These are phyloP conservation scores for Puntigrus tetrazona DNA, from an alignment of 2,113 vertebrate genomes.

Conservation along the genomic window DNA sequence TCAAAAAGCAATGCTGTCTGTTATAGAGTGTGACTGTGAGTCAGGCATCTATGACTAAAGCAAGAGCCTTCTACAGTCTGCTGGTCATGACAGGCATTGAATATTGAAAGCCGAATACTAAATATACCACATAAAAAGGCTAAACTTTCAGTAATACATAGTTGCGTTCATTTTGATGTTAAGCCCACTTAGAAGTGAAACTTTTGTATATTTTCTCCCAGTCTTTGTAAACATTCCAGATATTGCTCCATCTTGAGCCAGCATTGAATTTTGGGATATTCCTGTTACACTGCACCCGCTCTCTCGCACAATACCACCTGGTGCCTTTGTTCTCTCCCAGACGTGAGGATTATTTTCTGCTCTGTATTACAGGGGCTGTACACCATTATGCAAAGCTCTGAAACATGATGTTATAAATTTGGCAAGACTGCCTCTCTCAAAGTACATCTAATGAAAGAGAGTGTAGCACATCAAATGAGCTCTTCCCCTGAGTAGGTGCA, in stretches of 20 bases:
- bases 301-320: conserved; percentile 35
- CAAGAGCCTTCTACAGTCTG: background rate
- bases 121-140: background rate
- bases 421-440: conserved; percentile 26
- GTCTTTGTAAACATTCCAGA: conserved; percentile 4
- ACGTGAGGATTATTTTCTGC: conserved; percentile 36
- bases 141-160: background rate
- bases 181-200: background rate
- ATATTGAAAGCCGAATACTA: background rate
- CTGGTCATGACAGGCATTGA: background rate
- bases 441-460: conserved; percentile 36
- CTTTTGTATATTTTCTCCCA: background rate
- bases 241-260: background rate
- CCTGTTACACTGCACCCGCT: conserved; percentile 1
- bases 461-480: conserved; percentile 41
- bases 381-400: conserved; percentile 35
- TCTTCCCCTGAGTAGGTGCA: conserved; percentile 29
- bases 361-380: conserved; percentile 32
- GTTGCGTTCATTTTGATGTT: background rate
- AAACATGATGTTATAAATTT: conserved; percentile 43
- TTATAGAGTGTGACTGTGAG: background rate
- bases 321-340: conserved; percentile 38
- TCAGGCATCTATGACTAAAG: background rate
- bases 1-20: background rate
- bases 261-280: conserved; percentile 12